Conservation (phyloP, 2,888 invertebrate species). For the Hydropsyche betteni region DNA sequence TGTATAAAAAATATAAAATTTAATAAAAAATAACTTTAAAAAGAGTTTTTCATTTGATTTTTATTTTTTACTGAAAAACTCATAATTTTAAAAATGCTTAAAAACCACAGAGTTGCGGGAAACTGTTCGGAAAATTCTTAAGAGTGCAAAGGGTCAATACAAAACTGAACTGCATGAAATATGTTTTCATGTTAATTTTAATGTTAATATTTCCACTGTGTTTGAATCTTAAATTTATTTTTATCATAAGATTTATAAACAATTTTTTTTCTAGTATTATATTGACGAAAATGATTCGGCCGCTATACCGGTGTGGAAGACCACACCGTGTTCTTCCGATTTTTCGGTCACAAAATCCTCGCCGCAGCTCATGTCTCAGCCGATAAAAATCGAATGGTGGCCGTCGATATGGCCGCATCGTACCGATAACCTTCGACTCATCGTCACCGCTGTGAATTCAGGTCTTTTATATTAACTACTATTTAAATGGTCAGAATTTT, state of each 20-base stretch:
- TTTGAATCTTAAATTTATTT: background rate
- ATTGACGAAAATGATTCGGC: constrained; percentile 21
- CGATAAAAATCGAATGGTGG: constrained; percentile 49
- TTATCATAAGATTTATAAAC: background rate
- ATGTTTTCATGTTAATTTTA: too few relatives aligned
- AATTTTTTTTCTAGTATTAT: constrained; percentile 25
- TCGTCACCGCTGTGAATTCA: constrained; percentile 47
- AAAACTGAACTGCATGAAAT: too few relatives aligned
- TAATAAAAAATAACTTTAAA: too few relatives aligned
- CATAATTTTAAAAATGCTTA: too few relatives aligned
- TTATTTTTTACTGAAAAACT: too few relatives aligned
- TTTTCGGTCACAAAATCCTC: constrained; percentile 23
- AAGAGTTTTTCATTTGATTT: too few relatives aligned
- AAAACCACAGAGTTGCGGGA: too few relatives aligned
- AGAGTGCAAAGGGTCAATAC: too few relatives aligned
- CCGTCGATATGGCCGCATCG: constrained; percentile 39
- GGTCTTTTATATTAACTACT: constrained; percentile 37
- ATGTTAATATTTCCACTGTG: background rate
- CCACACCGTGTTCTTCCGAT: constrained; percentile 25
- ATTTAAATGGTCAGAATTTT: background rate
- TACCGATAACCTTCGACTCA: constrained; percentile 42
- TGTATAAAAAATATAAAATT: too few relatives aligned
- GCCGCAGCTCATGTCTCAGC: constrained; percentile 43
- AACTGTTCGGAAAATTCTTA: too few relatives aligned
- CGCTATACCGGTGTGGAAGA: constrained; percentile 22